phyloP scores from a whole-genome alignment of 2,888 invertebrate genomes.

The Digitonthophagus gazella region DNA sequence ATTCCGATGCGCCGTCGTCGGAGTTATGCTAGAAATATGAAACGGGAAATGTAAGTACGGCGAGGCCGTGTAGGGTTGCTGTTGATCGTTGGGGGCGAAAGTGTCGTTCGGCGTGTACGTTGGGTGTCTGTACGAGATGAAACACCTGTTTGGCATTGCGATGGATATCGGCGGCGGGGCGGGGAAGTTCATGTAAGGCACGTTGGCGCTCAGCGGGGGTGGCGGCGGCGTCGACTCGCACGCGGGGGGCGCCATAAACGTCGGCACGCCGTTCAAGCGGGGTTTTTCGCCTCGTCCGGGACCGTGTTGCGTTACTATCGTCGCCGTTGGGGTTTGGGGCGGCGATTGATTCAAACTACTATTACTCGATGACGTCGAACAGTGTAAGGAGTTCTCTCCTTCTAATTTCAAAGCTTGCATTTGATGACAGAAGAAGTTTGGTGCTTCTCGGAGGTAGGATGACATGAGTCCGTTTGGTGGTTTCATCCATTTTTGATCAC shows the following conservation, averaged over 20 bases:
- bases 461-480: constrained; percentile 43
- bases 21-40: constrained; percentile 53
- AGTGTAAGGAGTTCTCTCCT: constrained; percentile 53
- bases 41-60: constrained; percentile 38
- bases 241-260: constrained; percentile 41
- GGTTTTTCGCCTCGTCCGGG: constrained; percentile 39
- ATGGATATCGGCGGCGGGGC: constrained; percentile 42
- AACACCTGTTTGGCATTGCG: constrained; percentile 41
- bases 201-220: constrained; percentile 50
- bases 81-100: constrained; percentile 54
- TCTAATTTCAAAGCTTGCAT: constrained; percentile 54
- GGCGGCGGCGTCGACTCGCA: constrained; percentile 48
- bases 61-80: constrained; percentile 52
- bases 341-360: constrained; percentile 57
- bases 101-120: constrained; percentile 44
- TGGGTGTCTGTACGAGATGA: constrained; percentile 46
- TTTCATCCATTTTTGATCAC: constrained; percentile 49
- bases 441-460: constrained; percentile 2
- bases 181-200: constrained; percentile 55
- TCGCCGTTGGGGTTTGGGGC: constrained; percentile 59
- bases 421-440: constrained; percentile 50
- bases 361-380: constrained; percentile 56
- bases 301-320: constrained; percentile 39
- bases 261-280: constrained; percentile 40
- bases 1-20: constrained; percentile 44